These are phyloP conservation scores for Morone chrysops DNA, from an alignment of 2,113 vertebrate genomes.

Conservation along the genomic window DNA sequence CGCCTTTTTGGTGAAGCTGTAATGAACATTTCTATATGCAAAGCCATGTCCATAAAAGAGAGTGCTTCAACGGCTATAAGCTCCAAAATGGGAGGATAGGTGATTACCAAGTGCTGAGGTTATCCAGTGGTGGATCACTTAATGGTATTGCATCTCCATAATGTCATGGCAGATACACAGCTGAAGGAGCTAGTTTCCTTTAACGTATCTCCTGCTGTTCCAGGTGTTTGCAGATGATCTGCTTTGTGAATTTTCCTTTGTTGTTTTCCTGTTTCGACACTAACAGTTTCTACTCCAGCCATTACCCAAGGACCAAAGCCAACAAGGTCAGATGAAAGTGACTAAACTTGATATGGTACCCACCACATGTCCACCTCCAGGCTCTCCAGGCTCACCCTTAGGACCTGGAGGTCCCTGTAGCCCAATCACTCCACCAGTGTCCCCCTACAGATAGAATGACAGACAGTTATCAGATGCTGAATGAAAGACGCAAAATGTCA, in stretches of 20 bases:
- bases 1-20: constrained; percentile 26
- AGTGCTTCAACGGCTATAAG: constrained; percentile 64
- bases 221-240: constrained; percentile 33
- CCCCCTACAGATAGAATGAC: constrained; percentile 85
- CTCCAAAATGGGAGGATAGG: constrained; percentile 65
- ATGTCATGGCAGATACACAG: constrained; percentile 45
- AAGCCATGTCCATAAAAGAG: constrained; percentile 65
- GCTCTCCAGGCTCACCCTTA: constrained; percentile 93
- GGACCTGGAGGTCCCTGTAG: constrained; percentile 89
- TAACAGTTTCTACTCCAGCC: not conserved
- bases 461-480: constrained; percentile 18
- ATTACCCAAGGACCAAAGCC: constrained; percentile 6
- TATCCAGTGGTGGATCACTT: constrained; percentile 65
- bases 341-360: constrained; percentile 40
- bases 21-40: constrained; percentile 74
- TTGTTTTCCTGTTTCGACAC: constrained; percentile 1
- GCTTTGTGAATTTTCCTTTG: constrained; percentile 14
- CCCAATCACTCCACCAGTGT: constrained; percentile 87
- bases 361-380: constrained; percentile 82
- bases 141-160: constrained; percentile 63
- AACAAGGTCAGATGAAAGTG: constrained; percentile 24
- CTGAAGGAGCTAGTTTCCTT: constrained; percentile 40
- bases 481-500: constrained; percentile 10
- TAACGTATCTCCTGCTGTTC: constrained; percentile 17
- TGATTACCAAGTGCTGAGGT: constrained; percentile 66